These are phyloP conservation scores for Blastobasis adustella DNA, from an alignment of 2,888 invertebrate species.

Conservation along the genomic window DNA sequence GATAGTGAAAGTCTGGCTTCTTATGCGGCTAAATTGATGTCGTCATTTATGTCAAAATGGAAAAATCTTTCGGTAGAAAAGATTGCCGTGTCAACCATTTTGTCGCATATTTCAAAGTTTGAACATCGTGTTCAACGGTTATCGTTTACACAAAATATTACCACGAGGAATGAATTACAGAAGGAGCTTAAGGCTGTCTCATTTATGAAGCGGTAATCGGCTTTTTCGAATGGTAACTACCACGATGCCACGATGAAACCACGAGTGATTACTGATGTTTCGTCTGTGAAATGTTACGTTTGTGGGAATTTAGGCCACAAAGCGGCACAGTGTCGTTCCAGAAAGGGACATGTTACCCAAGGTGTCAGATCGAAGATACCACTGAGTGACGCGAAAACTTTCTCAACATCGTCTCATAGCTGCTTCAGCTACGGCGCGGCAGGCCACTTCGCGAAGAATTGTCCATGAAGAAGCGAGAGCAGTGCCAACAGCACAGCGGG, in stretches of 20 bases:
- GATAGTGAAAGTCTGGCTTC: conserved; percentile 5
- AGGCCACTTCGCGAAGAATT: neutral
- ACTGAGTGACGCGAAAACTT: neutral
- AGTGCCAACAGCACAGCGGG: neutral
- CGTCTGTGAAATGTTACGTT: conserved; percentile 1
- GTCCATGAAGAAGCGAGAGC: neutral
- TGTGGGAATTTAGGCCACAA: conserved; percentile 7
- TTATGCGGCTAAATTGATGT: conserved; percentile 2
- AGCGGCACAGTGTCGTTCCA: neutral
- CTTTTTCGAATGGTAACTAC: neutral
- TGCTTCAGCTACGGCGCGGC: neutral
- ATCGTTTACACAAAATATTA: conserved; percentile 1
- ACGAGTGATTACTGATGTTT: neutral
- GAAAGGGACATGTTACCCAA: neutral
- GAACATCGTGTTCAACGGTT: conserved; percentile 4
- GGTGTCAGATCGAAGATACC: neutral
- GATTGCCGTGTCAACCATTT: conserved; percentile 5
- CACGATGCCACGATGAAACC: neutral
- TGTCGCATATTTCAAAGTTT: conserved; percentile 11
- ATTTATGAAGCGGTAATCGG: neutral
- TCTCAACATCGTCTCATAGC: neutral
- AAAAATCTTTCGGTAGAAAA: conserved; percentile 5
- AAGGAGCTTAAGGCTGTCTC: neutral
- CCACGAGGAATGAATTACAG: neutral
- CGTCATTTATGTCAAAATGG: conserved; percentile 4